phyloP scores from a whole-genome alignment of 1,140 invertebrate species.

The Epicauta chinensis region DNA sequence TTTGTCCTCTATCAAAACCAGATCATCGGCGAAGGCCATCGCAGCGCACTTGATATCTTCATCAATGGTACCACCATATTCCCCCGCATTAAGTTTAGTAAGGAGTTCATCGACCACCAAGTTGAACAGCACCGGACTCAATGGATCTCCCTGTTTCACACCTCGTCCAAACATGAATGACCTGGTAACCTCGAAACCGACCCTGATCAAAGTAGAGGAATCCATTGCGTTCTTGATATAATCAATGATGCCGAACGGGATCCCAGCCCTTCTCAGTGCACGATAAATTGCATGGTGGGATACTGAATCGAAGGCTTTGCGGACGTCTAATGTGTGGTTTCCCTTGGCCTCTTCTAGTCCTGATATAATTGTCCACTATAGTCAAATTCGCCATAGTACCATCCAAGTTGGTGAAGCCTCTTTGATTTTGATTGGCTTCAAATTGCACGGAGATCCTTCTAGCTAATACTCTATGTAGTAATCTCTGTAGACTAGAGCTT shows the following conservation, averaged over 20 bases:
- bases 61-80: slow-evolving; percentile 5
- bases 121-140: slow-evolving; percentile 46
- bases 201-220: slow-evolving; percentile 17
- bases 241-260: slow-evolving; percentile 18
- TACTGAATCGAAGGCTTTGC: slow-evolving; percentile 41
- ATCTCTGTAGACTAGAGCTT: slow-evolving; percentile 12
- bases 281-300: slow-evolving; percentile 33
- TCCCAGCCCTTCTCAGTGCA: slow-evolving; percentile 26
- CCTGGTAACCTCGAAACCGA: slow-evolving; percentile 11
- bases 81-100: not conserved
- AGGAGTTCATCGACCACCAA: slow-evolving; percentile 43
- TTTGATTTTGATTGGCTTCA: slow-evolving; percentile 1
- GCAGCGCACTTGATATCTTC: slow-evolving; percentile 19
- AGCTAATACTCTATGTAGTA: slow-evolving; percentile 9
- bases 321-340: slow-evolving; percentile 38
- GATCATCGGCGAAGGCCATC: slow-evolving; percentile 43
- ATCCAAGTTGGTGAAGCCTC: slow-evolving; percentile 18
- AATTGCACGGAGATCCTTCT: not conserved
- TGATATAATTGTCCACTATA: slow-evolving; percentile 15
- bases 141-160: slow-evolving; percentile 47
- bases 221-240: slow-evolving; percentile 6
- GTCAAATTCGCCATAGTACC: slow-evolving; percentile 18
- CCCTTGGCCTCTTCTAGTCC: not conserved
- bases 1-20: slow-evolving; percentile 32
- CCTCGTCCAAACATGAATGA: slow-evolving; percentile 35